Evolutionary conservation across 53 echinoderm and acorn worm species (phyloP), one percentile per base, ranked within the genome.

Genomic region (Stichopus horrens): DNA sequence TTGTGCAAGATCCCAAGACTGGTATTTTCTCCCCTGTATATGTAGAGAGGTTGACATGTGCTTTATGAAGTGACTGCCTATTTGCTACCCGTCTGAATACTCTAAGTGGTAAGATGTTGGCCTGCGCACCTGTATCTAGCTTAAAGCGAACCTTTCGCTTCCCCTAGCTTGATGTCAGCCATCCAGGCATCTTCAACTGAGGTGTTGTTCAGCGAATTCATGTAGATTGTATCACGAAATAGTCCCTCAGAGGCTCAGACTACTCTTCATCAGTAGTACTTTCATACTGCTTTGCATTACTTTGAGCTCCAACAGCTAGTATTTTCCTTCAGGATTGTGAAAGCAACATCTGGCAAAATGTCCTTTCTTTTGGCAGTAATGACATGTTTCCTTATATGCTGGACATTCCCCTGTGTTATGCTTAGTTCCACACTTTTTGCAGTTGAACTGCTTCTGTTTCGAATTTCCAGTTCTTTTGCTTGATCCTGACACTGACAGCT

Each of bases 381-480:
- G 22, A 53, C 78, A 53, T 11, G 11, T 78, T 78, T 78, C 37
- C 54, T 54, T 54, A 54, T 78, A 78, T 56, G 52, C 78, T 9
- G 57, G 78, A 53, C 78, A 78, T 53, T 9, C 54, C 53, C 78
- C 13, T 78, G 78, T 53, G 53, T 54, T 37, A 78, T 78, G 78
- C 51, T 16, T 53, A 54, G 53, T 53, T 54, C 23, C 53, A 78
- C 78, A 53, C 54, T 54, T 78, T 53, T 78, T 78, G 54, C 78
- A 78, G 8, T 78, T 78, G 54, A 78, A 78, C 51, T 76, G 77
- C 51, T 76, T 76, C n/a, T n/a, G n/a, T n/a, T n/a, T n/a, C n/a
- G n/a, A n/a, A n/a, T n/a, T n/a, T n/a, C n/a, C n/a, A n/a, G n/a
- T n/a, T n/a, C n/a, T n/a, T n/a, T n/a, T n/a, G n/a, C n/a, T n/a